Conservation (phyloP, 2,797 vertebrate genomes). For the Limnodromus scolopaceus region DNA sequence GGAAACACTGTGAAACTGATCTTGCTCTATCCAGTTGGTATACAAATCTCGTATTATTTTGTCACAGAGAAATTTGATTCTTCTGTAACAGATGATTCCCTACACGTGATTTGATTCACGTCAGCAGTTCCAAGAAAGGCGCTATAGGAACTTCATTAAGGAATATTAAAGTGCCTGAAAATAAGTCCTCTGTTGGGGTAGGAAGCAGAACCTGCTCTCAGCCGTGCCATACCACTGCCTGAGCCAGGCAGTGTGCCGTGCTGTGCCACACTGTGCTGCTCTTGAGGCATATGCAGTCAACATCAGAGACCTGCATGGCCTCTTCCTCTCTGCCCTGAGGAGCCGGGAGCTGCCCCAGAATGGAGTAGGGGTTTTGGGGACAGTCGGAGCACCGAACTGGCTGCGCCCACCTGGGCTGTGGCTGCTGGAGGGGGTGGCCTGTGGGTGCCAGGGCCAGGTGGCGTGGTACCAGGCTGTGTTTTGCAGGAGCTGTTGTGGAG, state of each 20-base stretch:
- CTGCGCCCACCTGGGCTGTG: fast-evolving
- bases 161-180: not conserved
- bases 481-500: not conserved
- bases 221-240: fast-evolving
- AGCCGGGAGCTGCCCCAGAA: not conserved
- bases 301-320: fast-evolving
- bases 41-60: not conserved
- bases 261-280: fast-evolving
- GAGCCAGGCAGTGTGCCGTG: not conserved
- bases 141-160: not conserved
- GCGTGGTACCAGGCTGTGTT: not conserved
- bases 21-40: not conserved
- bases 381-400: fast-evolving
- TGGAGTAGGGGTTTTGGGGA: not conserved
- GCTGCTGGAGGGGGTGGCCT: not conserved
- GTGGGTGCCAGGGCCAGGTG: not conserved
- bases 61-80: not conserved
- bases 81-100: not conserved
- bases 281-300: fast-evolving
- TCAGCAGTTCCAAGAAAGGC: not conserved
- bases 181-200: not conserved
- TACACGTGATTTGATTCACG: not conserved
- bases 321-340: not conserved
- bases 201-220: not conserved
- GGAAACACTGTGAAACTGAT: not conserved